Base-by-base conservation (phyloP, 2,113 vertebrate species). In the Eclectus roratus region DNA sequence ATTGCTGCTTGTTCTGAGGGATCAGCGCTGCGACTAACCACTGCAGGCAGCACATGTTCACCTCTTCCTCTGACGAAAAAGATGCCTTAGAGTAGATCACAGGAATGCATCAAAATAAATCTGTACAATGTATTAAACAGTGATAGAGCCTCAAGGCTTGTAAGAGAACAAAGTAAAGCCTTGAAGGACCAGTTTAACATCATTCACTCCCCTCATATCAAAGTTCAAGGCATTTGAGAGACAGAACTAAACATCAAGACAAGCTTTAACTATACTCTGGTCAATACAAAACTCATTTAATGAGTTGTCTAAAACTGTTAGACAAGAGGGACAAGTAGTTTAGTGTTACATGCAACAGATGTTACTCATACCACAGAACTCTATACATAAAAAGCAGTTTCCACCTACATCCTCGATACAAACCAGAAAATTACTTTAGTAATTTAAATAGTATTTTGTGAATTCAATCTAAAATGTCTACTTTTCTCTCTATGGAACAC, bases 251-350 rank as follows among this genome's bases (percentile, higher is more conserved):
- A 96, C 93, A 96, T 95, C 92, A 95, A 97, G 97, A 98, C 97
- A 98, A 98, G 98, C 97, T 98, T 98, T 98, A 98, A 98, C 97
- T 96, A 41, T 97, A 97, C 97, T 97, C 96, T 93, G 82, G 96
- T 83, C 92, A 93, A 95, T 86, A 97, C 81, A 96, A 94, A 97
- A 96, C 5, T 70, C 80, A 94, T 95, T 97, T 80, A 95, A 92
- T 91, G 77, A 86, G 87, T 87, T 74, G 92, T 87, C 96, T 94
- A 84, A 87, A 97, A 94, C 49, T 63, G 76, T 93, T 77, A 93
- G 95, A 97, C 43, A 91, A 91, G 85, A 97, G 93, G 90, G 97
- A 91, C 89, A 87, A 94, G 84, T 82, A 83, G 64, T 94, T 97
- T 92, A 97, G 96, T 94, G 95, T 97, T 92, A 96, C 92, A 94